These are phyloP conservation scores for Scomber scombrus DNA, from an alignment of 2,113 vertebrate species.

Conservation along the genomic window DNA sequence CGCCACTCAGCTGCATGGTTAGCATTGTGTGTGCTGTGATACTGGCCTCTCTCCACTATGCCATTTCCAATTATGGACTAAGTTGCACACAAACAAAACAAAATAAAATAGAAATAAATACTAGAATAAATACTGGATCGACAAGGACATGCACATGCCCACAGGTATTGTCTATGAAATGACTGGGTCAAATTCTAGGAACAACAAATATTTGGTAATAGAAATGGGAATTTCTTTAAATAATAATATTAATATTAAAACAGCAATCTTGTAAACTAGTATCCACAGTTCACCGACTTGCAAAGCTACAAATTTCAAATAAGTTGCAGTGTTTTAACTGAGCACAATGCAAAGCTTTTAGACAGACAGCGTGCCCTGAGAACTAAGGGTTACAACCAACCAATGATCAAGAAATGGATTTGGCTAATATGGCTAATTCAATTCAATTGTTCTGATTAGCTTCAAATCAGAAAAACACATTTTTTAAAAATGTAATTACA, in stretches of 20 bases:
- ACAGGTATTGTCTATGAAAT: conserved; percentile 24
- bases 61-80: conserved; percentile 1
- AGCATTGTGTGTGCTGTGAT: conserved; percentile 27
- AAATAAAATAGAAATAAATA: conserved; percentile 66
- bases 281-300: not conserved
- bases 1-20: conserved; percentile 20
- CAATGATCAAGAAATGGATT: not conserved
- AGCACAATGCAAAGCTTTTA: conserved; percentile 3
- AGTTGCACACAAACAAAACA: not conserved
- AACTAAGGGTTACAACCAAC: not conserved
- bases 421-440: conserved; percentile 1
- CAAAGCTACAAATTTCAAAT: conserved; percentile 17
- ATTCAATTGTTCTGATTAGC: no score
- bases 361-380: conserved; percentile 1
- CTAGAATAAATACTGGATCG: conserved; percentile 67
- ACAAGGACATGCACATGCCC: conserved; percentile 16
- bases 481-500: not conserved
- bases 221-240: conserved; percentile 9
- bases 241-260: not conserved
- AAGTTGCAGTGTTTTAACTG: conserved; percentile 20
- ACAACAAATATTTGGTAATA: conserved; percentile 22
- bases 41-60: conserved; percentile 4
- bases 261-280: not conserved
- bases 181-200: conserved; percentile 2
- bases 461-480: no score